Percentiles rank a stretch among this genome's conserved stretches.
Conservation (phyloP, 2,888 invertebrate species). For the Tridacna crocea region DNA sequence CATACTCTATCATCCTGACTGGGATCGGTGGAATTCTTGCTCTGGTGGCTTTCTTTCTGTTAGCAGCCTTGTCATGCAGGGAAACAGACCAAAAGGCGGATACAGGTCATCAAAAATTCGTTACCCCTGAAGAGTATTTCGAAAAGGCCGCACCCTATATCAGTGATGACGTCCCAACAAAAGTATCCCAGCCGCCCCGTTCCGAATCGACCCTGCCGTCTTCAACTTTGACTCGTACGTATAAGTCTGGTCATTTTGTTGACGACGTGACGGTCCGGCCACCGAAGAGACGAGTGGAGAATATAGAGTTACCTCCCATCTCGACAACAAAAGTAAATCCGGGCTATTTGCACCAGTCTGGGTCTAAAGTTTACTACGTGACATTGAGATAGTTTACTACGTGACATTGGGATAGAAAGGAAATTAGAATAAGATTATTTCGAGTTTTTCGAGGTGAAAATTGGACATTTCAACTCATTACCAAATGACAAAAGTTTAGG, state of each 20-base stretch:
- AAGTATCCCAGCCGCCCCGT: background rate
- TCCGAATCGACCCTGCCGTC: constrained; percentile 9
- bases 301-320: background rate
- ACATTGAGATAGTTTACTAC: too few species aligned
- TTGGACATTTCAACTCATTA: too few species aligned
- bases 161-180: background rate
- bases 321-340: too few species aligned
- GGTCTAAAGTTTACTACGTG: too few species aligned
- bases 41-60: constrained; percentile 7
- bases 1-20: constrained; percentile 9
- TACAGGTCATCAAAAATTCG: background rate
- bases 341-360: too few species aligned
- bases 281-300: too few species aligned
- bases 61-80: background rate
- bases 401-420: too few species aligned
- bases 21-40: constrained; percentile 13
- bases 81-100: background rate
- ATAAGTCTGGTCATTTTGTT: too few species aligned
- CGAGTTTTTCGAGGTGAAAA: too few species aligned
- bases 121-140: constrained; percentile 10
- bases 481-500: too few species aligned
- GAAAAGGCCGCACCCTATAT: background rate
- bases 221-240: background rate
- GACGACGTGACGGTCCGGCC: too few species aligned
- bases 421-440: too few species aligned